Base-by-base conservation (phyloP, 30 jellyfish, hydroid and myxozoan genomes). In the Cassiopea xamachana region DNA sequence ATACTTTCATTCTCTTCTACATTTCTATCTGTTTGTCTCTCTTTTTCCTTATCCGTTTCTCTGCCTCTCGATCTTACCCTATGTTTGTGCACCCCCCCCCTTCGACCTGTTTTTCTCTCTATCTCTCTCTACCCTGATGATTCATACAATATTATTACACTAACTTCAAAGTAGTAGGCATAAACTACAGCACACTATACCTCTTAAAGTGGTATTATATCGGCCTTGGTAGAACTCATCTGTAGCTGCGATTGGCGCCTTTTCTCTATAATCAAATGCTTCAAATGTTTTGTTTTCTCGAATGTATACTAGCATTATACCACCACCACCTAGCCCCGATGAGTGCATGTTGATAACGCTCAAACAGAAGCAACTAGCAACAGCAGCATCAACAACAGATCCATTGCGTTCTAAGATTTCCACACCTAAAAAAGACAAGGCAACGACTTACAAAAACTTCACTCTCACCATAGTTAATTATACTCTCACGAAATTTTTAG, bases 321-420 rank as follows among this genome's bases (percentile, higher is more conserved):
- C 99, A 17, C 99, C 99, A 9, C 99, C 99, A 43, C 99, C 99
- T 39, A 91, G 93, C 14, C 99, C 97, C 14, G 99, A 84, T 16
- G 98, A 83, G 59, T 96, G 96, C 97, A 83, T 91, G 90, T 90
- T 96, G 62, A 89, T 83, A 73, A 96, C 99, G 59, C 99, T 93
- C 69, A 96, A 85, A 77, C 99, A 96, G 73, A 96, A 92, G 55
- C 98, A 72, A 46, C 97, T 43, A 5, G 99, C 98, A 51, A 96
- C 83, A 2, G 98, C 99, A 19, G 98, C 93, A 84, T 96, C 99
- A 1, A 96, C 99, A 4, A 95, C 98, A 4, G 98, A 91, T 69
- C 99, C 99, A 75, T 96, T 96, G 46, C 77, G 84, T 59, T 88
- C 80, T 55, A 96, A 83, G 74, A 96, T 88, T 13, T 83, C 96